Base-by-base conservation (phyloP, 37 sponge, comb jelly and placozoan species). In the Geodia barretti region DNA sequence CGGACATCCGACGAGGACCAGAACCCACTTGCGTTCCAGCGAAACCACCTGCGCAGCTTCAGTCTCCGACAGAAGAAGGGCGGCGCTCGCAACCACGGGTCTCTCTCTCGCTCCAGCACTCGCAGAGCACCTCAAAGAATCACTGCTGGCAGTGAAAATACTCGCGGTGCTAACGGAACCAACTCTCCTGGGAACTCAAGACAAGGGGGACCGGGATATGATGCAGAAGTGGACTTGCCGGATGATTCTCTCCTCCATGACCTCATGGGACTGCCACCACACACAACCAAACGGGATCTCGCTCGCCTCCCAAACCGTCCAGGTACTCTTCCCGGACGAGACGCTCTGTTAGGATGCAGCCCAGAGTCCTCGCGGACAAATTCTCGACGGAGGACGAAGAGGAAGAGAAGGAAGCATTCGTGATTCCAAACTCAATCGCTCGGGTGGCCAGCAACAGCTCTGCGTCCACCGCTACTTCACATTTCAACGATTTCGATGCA, bases 191-290 rank as follows among this genome's bases (percentile, higher is more conserved):
- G 30, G 3, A 61, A 60, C 39, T 61, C 62, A 9, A 60, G 1
- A 9, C 28, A 79, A 32, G 72, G 58, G 26, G 86, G 70, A 11
- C 7, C 68, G 17, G 69, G 72, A 21, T 70, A 64, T 43, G 89
- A 88, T 63, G 79, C 38, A 4, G 84, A 83, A 39, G 64, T 88
- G 7, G 89, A 88, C 37, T 70, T 88, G 26, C 89, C 89, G 0
- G 84, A 83, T 47, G 79, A 83, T n/a, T 26, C 73, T 1, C 59
- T 88, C 26, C 23, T 88, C 8, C 62, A 42, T 29, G 84, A 88
- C 64, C 77, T 82, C 71, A 54, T 87, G 28, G n/a, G n/a, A n/a
- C n/a, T n/a, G n/a, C n/a, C n/a, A n/a, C n/a, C n/a, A n/a, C 67
- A 66, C 31, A 66, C 30, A 66, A 29, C 67, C 1, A 32, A 66